These are phyloP conservation scores for Linnaemya vulpina DNA, from an alignment of 2,888 invertebrate genomes.

Conservation along the genomic window DNA sequence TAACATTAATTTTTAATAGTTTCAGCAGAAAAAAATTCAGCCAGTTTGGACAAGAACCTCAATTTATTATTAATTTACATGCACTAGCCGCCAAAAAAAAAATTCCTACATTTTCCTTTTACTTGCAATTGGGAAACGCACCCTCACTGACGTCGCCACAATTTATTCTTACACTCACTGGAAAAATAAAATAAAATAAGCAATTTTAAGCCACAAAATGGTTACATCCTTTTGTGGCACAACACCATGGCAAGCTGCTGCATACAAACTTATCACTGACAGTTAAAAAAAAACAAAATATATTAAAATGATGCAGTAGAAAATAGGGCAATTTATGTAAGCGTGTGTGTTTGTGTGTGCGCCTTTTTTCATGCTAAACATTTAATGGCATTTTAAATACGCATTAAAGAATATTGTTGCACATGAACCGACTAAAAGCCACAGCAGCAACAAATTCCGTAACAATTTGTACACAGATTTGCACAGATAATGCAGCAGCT, in stretches of 20 bases:
- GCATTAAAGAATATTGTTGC: conserved; percentile 29
- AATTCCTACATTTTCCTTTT: neutral
- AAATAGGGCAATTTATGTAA: conserved; percentile 11
- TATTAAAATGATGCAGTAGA: neutral
- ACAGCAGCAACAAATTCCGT: conserved; percentile 18
- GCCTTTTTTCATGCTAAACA: conserved; percentile 26
- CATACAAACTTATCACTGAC: conserved; percentile 20
- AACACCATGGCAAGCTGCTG: neutral
- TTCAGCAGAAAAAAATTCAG: too few species aligned
- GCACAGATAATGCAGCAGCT: conserved; percentile 5
- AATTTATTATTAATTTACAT: too few species aligned
- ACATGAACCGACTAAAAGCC: neutral
- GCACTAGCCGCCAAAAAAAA: neutral
- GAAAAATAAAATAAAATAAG: neutral
- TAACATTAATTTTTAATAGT: too few species aligned
- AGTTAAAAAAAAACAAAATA: conserved; percentile 1
- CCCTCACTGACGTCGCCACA: neutral
- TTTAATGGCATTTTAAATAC: conserved; percentile 47
- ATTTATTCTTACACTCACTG: neutral
- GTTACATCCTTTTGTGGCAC: too few species aligned
- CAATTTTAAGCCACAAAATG: conserved; percentile 27
- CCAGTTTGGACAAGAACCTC: too few species aligned
- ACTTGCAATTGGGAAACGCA: neutral
- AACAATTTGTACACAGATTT: conserved; percentile 18
- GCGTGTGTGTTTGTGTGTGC: neutral